These are phyloP conservation scores for Leptopilina drosophilae DNA, from an alignment of 2,888 invertebrate genomes.

Conservation along the genomic window DNA sequence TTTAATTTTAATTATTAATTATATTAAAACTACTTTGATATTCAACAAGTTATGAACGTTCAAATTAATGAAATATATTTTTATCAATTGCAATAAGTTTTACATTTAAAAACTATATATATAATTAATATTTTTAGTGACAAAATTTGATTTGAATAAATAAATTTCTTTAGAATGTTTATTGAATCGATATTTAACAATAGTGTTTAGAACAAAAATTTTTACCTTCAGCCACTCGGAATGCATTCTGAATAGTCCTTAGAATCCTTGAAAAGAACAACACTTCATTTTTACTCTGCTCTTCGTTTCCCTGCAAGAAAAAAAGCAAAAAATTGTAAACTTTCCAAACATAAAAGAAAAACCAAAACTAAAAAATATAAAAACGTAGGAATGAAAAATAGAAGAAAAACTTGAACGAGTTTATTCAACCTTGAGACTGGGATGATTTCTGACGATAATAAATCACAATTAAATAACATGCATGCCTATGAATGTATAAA, in stretches of 20 bases:
- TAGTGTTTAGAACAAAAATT: neutral
- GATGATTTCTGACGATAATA: neutral
- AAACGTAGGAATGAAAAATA: neutral
- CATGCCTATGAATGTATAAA: neutral
- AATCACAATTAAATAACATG: constrained; percentile 12
- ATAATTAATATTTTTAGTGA: no score
- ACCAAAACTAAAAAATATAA: no score
- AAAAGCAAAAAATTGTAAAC: neutral
- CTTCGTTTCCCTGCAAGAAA: constrained; percentile 47
- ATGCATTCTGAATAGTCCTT: constrained; percentile 67
- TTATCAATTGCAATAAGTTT: no score
- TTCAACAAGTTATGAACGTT: no score
- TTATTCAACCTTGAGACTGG: neutral
- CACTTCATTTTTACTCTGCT: constrained; percentile 64
- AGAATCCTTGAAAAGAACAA: constrained; percentile 57
- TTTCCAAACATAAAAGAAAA: neutral
- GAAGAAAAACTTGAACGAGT: neutral
- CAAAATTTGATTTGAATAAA: no score
- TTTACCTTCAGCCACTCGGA: constrained; percentile 74
- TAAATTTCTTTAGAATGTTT: neutral
- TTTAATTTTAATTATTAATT: neutral
- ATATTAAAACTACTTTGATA: neutral
- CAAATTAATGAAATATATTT: no score
- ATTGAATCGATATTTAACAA: no score
- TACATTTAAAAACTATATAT: no score